Evolutionary conservation across 35 echinoderm and acorn worm genomes (phyloP).

Genomic region (Amphiura filiformis): DNA sequence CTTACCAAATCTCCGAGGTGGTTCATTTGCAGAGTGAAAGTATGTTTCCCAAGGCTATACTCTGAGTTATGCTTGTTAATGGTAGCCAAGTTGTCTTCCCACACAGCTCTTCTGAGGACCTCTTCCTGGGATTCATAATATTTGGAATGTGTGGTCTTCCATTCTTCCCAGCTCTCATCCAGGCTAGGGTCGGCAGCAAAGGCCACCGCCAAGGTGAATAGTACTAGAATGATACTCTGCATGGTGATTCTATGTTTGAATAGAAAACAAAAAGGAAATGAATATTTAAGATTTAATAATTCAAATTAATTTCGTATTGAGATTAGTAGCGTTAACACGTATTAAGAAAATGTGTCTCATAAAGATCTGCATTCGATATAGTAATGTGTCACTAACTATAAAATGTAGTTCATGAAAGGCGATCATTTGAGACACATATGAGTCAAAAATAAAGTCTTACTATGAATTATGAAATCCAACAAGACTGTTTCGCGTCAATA

Average conservation of each 20-base stretch:
- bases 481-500: too few relatives aligned
- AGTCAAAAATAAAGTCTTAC: too few relatives aligned
- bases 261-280: too few relatives aligned
- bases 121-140: slow-evolving; percentile 53
- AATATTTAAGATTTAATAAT: too few relatives aligned
- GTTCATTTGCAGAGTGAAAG: slow-evolving; percentile 81
- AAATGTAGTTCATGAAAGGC: too few relatives aligned
- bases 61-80: slow-evolving; percentile 76
- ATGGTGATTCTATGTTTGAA: not conserved
- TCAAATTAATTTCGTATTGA: too few relatives aligned
- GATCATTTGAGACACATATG: too few relatives aligned
- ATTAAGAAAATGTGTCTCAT: too few relatives aligned
- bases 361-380: too few relatives aligned
- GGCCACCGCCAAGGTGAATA: slow-evolving; percentile 37
- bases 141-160: slow-evolving; percentile 55
- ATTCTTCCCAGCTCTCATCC: slow-evolving; percentile 58
- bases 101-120: slow-evolving; percentile 52
- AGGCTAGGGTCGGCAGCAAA: slow-evolving; percentile 28
- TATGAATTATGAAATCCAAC: too few relatives aligned
- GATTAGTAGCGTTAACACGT: too few relatives aligned
- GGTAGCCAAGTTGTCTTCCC: slow-evolving; percentile 78
- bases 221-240: slow-evolving; percentile 5
- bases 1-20: slow-evolving; percentile 83
- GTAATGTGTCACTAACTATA: too few relatives aligned
- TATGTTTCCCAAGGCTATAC: slow-evolving; percentile 46